Conservation (phyloP, 2,888 invertebrate species). For the Polyploca ridens region DNA sequence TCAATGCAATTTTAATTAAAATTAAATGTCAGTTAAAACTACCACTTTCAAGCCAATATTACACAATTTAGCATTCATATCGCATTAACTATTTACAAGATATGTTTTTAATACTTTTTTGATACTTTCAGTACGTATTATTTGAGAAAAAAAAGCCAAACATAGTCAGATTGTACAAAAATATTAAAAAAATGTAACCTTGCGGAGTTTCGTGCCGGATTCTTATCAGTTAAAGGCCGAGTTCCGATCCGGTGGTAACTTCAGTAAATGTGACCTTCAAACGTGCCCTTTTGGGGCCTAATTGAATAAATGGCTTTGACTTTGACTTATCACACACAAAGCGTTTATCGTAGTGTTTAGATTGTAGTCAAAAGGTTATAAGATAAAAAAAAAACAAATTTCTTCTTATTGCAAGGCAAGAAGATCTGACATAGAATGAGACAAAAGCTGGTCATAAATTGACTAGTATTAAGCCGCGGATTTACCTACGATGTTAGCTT, state of each 20-base stretch:
- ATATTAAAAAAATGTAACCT: no score
- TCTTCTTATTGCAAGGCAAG: not conserved
- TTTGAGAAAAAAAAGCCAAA: no score
- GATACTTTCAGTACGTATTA: not conserved
- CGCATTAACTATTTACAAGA: slow-evolving; percentile 55
- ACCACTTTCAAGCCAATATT: slow-evolving; percentile 24
- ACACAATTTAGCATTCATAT: slow-evolving; percentile 20
- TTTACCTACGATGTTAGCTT: not conserved
- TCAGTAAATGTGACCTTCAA: no score
- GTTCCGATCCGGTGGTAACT: no score
- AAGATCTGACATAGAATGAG: not conserved
- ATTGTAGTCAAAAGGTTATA: no score
- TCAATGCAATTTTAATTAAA: not conserved
- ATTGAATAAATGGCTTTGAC: no score
- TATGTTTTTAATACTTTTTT: slow-evolving; percentile 50
- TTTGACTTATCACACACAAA: not conserved
- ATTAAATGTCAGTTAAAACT: slow-evolving; percentile 17
- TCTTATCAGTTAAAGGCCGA: no score
- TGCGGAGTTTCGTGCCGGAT: no score
- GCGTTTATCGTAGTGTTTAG: not conserved
- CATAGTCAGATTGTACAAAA: no score
- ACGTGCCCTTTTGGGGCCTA: no score
- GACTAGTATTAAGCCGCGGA: not conserved
- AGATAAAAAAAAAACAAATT: no score
- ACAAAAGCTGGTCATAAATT: not conserved